Evolutionary conservation across 37 sponge, comb jelly and placozoan genomes (phyloP).

Genomic region (Hexactinellida sp.): DNA sequence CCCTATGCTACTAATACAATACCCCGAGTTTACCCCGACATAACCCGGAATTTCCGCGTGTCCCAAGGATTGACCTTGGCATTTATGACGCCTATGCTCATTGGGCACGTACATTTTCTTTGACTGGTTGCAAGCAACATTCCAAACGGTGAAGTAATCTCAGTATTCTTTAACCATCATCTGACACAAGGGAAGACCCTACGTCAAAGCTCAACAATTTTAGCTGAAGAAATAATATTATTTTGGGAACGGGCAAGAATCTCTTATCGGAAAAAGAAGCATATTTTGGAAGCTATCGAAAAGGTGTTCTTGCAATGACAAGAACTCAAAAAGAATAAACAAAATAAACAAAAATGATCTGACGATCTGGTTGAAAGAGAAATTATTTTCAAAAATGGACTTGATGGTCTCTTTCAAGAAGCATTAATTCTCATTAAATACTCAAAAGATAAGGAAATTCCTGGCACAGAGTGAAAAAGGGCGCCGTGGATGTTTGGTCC

Average conservation of each 20-base stretch:
- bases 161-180: no score
- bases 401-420: not conserved
- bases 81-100: no score
- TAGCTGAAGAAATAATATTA: not conserved
- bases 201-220: not conserved
- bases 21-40: no score
- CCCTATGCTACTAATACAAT: no score
- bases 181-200: not conserved
- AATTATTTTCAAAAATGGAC: not conserved
- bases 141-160: no score
- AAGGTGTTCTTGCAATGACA: not conserved
- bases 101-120: no score
- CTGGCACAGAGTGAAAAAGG: not conserved
- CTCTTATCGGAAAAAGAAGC: slow-evolving; percentile 12
- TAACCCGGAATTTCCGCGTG: no score
- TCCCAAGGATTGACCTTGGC: no score
- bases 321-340: not conserved
- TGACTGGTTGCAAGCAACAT: no score
- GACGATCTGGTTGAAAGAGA: not conserved
- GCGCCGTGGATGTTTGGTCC: slow-evolving; percentile 9
- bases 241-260: slow-evolving; percentile 8
- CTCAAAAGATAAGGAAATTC: not conserved
- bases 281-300: slow-evolving; percentile 5
- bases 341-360: slow-evolving; percentile 6
- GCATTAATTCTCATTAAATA: slow-evolving; percentile 5